Evolutionary conservation across 2,113 vertebrate species (phyloP).

Genomic region (Cyprinodon brontotheroides): DNA sequence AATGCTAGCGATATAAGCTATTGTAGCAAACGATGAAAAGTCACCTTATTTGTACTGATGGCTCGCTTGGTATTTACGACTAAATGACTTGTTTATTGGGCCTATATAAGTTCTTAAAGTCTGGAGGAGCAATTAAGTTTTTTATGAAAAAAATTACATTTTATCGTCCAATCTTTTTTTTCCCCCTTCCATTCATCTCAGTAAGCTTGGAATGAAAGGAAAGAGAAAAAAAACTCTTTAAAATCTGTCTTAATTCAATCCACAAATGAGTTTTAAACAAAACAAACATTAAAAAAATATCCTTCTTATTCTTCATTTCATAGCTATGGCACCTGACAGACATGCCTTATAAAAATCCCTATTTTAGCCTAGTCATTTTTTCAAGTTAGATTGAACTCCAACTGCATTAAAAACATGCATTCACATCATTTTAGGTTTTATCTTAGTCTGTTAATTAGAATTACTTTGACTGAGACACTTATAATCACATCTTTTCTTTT

Average conservation of each 20-base stretch:
- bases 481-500: too few species aligned
- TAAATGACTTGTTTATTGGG: slow-evolving; percentile 24
- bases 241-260: neutral
- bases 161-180: neutral
- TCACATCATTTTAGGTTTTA: neutral
- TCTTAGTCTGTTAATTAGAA: neutral
- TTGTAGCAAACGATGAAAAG: slow-evolving; percentile 37
- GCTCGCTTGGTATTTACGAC: slow-evolving; percentile 31
- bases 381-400: neutral
- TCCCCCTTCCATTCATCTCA: neutral
- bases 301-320: too few species aligned
- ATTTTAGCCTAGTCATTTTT: neutral
- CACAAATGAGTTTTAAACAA: neutral
- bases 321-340: too few species aligned
- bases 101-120: neutral
- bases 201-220: neutral
- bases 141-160: neutral
- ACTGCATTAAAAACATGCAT: neutral
- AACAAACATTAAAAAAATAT: neutral
- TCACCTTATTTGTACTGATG: slow-evolving; percentile 43
- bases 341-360: neutral
- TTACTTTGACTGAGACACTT: neutral
- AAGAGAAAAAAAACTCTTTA: neutral
- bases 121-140: slow-evolving; percentile 1
- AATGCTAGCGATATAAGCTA: neutral